These are phyloP conservation scores for Schizaphis graminum DNA, from an alignment of 2,888 invertebrate genomes.

Conservation along the genomic window DNA sequence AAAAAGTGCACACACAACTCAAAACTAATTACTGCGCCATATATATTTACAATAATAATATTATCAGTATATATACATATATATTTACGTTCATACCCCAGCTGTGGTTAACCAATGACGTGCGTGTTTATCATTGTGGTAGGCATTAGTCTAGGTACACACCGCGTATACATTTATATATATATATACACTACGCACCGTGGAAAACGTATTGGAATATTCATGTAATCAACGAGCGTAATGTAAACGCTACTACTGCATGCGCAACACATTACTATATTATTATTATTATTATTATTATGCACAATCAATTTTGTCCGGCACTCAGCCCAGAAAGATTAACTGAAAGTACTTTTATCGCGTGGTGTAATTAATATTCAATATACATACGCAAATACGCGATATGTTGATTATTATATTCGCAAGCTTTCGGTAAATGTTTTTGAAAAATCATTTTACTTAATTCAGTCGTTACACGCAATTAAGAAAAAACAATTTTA, in stretches of 20 bases:
- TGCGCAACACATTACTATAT: background rate
- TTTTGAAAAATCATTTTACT: background rate
- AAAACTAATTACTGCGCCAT: background rate
- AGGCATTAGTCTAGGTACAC: background rate
- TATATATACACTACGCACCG: too few species aligned
- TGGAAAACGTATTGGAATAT: constrained; percentile 12
- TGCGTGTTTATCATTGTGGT: background rate
- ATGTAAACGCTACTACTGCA: background rate
- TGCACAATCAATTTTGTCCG: constrained; percentile 6
- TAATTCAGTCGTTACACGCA: too few species aligned
- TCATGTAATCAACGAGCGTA: constrained; percentile 25
- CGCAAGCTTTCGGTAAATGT: background rate
- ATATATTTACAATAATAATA: background rate
- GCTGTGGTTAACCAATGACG: background rate
- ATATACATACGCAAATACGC: background rate
- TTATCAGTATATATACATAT: background rate
- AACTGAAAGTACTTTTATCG: background rate
- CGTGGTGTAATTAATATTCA: background rate
- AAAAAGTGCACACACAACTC: background rate
- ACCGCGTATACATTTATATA: background rate
- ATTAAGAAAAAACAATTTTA: background rate
- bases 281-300: background rate
- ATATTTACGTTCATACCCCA: background rate
- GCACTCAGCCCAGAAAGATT: background rate
- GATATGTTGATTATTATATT: background rate